Evolutionary conservation across 1,140 invertebrate genomes (phyloP).

Genomic region (Cheumatopsyche charites): DNA sequence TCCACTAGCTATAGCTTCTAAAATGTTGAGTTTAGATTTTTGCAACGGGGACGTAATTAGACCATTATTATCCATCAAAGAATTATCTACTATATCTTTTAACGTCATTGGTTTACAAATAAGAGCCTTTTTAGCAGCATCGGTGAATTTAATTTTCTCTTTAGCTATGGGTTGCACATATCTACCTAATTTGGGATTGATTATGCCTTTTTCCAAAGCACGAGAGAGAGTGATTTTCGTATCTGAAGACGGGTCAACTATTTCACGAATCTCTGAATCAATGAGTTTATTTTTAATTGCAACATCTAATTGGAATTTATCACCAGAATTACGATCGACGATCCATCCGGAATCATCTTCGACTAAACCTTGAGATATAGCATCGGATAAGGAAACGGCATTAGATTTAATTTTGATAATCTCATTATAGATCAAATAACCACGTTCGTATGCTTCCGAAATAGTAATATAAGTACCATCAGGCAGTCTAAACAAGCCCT

Average conservation of each 20-base stretch:
- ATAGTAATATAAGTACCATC: conserved; percentile 74
- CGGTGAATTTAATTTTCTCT: conserved; percentile 77
- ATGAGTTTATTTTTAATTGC: conserved; percentile 79
- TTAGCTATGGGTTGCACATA: conserved; percentile 76
- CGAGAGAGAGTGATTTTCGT: conserved; percentile 80
- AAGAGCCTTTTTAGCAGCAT: conserved; percentile 78
- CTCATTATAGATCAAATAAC: conserved; percentile 74
- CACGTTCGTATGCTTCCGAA: conserved; percentile 78
- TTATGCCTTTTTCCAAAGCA: conserved; percentile 76
- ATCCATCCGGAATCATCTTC: conserved; percentile 76
- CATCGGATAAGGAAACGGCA: conserved; percentile 79
- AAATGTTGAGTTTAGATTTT: conserved; percentile 74
- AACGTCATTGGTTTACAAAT: conserved; percentile 89
- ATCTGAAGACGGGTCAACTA: conserved; percentile 79
- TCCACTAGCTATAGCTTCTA: conserved; percentile 84
- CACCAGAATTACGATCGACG: conserved; percentile 81
- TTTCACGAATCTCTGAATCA: conserved; percentile 75
- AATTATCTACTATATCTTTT: conserved; percentile 83
- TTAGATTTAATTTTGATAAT: conserved; percentile 76
- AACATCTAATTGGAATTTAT: conserved; percentile 79
- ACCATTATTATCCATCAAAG: conserved; percentile 78
- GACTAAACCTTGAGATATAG: conserved; percentile 80
- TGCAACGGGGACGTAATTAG: conserved; percentile 82
- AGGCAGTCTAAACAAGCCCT: conserved; percentile 71
- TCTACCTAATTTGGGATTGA: conserved; percentile 79